These are phyloP conservation scores for Caenorhabditis japonica DNA, from an alignment of 2,888 invertebrate species.

Conservation along the genomic window DNA sequence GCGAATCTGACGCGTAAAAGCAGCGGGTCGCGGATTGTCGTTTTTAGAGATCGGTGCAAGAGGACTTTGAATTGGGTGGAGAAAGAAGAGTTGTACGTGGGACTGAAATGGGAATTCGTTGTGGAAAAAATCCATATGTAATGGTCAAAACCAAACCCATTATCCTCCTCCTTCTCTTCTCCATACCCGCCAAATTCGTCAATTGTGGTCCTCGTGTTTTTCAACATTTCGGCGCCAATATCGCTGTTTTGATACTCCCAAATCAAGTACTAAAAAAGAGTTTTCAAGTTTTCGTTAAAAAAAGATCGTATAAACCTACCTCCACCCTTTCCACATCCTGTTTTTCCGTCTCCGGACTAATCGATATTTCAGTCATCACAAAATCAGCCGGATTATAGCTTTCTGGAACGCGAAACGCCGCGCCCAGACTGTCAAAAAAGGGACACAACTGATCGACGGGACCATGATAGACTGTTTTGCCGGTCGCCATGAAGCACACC, in stretches of 20 bases:
- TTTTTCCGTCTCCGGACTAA: conserved; percentile 58
- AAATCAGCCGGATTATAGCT: conserved; percentile 77
- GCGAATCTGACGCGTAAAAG: conserved; percentile 89
- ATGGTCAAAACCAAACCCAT: too few species aligned
- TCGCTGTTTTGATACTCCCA: conserved; percentile 43
- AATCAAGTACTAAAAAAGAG: conserved; percentile 24
- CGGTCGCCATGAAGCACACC: conserved; percentile 73
- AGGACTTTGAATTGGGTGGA: conserved; percentile 89
- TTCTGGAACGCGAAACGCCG: conserved; percentile 64
- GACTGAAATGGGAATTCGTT: conserved; percentile 13
- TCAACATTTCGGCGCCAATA: conserved; percentile 35
- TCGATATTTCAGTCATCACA: conserved; percentile 72
- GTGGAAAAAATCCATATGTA: too few species aligned
- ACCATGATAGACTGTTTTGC: conserved; percentile 69
- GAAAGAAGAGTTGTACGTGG: conserved; percentile 88
- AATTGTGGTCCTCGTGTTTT: conserved; percentile 27
- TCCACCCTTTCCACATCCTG: conserved; percentile 56
- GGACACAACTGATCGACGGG: conserved; percentile 56
- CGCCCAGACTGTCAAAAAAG: conserved; percentile 58
- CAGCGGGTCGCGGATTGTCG: conserved; percentile 90
- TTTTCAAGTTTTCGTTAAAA: not conserved
- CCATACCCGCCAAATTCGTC: conserved; percentile 29
- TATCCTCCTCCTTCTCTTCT: conserved; percentile 25
- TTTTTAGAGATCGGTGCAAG: conserved; percentile 90
- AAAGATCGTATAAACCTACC: conserved; percentile 12